Conservation (phyloP, 92 coral and sea anemone genomes). For the Porites lobata region DNA sequence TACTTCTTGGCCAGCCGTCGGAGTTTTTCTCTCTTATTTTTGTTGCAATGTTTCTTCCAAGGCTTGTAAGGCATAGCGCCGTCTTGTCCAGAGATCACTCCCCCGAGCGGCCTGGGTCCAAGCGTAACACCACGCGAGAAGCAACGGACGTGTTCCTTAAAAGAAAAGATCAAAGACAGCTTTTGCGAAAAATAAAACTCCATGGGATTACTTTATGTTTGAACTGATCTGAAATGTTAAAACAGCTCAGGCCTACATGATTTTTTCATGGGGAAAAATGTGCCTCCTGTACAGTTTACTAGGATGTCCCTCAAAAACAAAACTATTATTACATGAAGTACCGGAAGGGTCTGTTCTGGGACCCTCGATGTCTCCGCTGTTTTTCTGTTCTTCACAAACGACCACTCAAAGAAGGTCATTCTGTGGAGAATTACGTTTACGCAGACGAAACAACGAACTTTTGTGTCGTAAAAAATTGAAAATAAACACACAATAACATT, state of each 20-base stretch:
- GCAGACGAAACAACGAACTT: no score
- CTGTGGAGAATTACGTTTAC: no score
- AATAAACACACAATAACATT: no score
- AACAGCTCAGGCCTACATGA: background rate
- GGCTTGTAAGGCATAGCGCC: constrained; percentile 80
- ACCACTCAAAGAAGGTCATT: no score
- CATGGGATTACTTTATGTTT: background rate
- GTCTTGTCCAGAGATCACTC: constrained; percentile 36
- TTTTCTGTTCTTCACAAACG: no score
- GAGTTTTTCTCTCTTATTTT: constrained; percentile 87
- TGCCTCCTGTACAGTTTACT: no score
- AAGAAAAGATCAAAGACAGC: background rate
- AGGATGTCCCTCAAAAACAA: no score
- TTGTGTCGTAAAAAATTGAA: no score
- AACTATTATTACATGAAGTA: no score
- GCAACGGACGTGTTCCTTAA: constrained; percentile 78
- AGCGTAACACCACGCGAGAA: constrained; percentile 68
- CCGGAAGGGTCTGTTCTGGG: no score
- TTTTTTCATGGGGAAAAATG: no score
- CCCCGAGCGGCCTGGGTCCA: constrained; percentile 55
- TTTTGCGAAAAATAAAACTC: background rate
- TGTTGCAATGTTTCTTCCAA: constrained; percentile 96
- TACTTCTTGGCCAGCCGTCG: constrained; percentile 84
- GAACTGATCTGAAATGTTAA: background rate
- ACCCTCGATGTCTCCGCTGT: no score